Evolutionary conservation across 2,888 invertebrate species (phyloP), one percentile per base, ranked within the genome.

Genomic region (Mesorhabditis sp.): DNA sequence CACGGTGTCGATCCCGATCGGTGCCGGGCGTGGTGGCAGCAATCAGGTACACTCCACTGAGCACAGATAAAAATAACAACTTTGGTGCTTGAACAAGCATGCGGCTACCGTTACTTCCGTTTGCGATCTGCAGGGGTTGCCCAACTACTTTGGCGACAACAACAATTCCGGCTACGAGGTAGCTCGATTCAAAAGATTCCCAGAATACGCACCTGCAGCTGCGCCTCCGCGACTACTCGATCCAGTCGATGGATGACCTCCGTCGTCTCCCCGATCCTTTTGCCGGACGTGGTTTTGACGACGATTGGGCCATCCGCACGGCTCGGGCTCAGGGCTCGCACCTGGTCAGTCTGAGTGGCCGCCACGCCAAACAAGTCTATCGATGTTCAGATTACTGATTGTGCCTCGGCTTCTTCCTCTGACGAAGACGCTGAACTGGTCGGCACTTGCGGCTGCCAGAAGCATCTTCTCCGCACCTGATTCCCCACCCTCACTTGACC

Each of bases 51-150:
- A 13, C n/a, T 50, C 58, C 58, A 13, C n/a, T 50, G n/a, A 50
- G n/a, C n/a, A 50, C 7, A 50, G 7, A 13, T n/a, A 13, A 13
- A 50, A 50, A 13, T 10, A 10, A 50, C 7, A 10, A 50, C n/a
- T 50, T 50, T 50, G n/a, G 58, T 50, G 58, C 58, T 50, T 50
- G 58, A 50, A 50, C 58, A 50, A 50, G n/a, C n/a, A 50, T n/a
- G 58, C 58, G 10, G 58, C 58, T 50, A 13, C 58, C n/a, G n/a
- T n/a, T n/a, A n/a, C 7, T n/a, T 50, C 58, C 7, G n/a, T 50
- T 10, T 50, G n/a, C 58, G 58, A 50, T n/a, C 58, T 50, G 10
- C 7, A 50, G 58, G 10, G 58, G 7, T 50, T 50, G 58, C 58
- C 58, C 58, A 50, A n/a, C n/a, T 10, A 50, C 58, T 13, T 50